Evolutionary conservation across 2,113 vertebrate species (phyloP).

Genomic region (Sylvia atricapilla): DNA sequence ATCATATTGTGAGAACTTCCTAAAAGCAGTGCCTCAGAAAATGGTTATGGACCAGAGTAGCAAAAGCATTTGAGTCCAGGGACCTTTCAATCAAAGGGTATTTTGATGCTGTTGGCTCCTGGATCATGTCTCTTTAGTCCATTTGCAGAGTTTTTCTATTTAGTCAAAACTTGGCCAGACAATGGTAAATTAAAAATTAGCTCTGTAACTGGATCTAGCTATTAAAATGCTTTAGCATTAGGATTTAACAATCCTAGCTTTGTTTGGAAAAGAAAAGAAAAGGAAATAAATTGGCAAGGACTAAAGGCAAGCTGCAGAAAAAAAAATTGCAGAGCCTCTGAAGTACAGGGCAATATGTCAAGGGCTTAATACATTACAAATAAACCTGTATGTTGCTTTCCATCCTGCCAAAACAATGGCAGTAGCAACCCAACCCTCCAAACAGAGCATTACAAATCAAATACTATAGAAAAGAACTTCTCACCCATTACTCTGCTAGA

Average conservation of each 20-base stretch:
- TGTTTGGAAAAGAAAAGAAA: slow-evolving; percentile 28
- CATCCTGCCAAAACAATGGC: not conserved
- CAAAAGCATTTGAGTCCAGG: not conserved
- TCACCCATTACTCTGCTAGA: not conserved
- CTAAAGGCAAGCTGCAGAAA: not conserved
- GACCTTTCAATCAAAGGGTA: not conserved
- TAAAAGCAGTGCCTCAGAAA: not conserved
- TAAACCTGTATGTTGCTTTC: not conserved
- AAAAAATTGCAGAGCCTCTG: not conserved
- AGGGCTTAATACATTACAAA: slow-evolving; percentile 25
- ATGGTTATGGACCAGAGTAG: not conserved
- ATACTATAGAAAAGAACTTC: not conserved
- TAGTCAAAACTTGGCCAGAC: not conserved
- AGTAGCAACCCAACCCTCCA: not conserved
- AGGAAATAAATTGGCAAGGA: slow-evolving; percentile 22
- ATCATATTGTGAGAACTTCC: not conserved
- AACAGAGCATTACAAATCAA: not conserved
- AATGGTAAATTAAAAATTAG: not conserved
- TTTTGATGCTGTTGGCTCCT: not conserved
- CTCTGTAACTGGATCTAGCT: not conserved
- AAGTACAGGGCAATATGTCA: slow-evolving; percentile 6
- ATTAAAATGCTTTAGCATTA: not conserved
- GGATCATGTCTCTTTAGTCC: not conserved
- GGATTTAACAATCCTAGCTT: slow-evolving; percentile 10
- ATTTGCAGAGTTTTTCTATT: not conserved